Evolutionary conservation across 2,888 invertebrate species (phyloP).

Genomic region (Hirtodrosophila alboralis): DNA sequence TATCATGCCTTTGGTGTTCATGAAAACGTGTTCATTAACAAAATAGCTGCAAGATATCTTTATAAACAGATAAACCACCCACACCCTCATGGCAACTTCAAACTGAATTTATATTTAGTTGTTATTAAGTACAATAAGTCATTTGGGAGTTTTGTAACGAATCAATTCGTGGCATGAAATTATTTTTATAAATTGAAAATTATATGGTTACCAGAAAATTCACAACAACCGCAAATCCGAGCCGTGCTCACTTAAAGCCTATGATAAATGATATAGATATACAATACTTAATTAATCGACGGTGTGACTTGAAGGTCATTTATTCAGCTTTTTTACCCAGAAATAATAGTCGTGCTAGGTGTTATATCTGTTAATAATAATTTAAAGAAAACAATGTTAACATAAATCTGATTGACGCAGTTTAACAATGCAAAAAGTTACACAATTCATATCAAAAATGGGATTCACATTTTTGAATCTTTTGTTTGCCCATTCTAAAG

Average conservation of each 20-base stretch:
- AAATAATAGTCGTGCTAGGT: no score
- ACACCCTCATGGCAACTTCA: conserved; percentile 34
- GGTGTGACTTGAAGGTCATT: no score
- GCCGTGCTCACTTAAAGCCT: not conserved
- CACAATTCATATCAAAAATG: not conserved
- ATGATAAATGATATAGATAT: conserved; percentile 13
- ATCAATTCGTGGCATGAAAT: conserved; percentile 48
- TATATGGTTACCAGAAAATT: conserved; percentile 6
- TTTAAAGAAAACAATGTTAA: no score
- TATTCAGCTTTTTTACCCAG: no score
- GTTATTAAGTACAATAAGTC: conserved; percentile 4
- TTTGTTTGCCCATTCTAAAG: not conserved
- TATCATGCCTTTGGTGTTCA: not conserved
- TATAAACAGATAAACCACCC: conserved; percentile 22
- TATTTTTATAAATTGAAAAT: conserved; percentile 16
- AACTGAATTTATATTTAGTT: conserved; percentile 16
- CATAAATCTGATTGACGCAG: not conserved
- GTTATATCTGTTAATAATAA: no score
- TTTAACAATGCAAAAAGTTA: not conserved
- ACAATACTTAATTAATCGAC: not conserved
- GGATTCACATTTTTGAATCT: conserved; percentile 1
- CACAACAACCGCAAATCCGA: not conserved
- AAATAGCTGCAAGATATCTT: conserved; percentile 8
- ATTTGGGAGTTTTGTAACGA: conserved; percentile 32
- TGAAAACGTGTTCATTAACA: conserved; percentile 8